phyloP scores from a whole-genome alignment of 2,888 invertebrate genomes.

The Artemia sp. region DNA sequence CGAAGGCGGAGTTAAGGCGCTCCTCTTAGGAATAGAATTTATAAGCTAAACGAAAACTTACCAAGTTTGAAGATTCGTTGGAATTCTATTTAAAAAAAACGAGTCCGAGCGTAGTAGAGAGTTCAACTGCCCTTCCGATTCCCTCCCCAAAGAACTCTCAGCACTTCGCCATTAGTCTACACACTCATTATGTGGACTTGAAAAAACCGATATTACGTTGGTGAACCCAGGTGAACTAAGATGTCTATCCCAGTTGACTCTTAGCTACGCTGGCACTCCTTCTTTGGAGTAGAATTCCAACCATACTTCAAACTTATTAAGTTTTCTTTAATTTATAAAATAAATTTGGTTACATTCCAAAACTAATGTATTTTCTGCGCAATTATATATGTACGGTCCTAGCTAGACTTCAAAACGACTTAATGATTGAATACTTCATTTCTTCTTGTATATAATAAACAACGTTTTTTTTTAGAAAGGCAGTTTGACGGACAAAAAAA shows the following conservation, averaged over 20 bases:
- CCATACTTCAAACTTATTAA: background rate
- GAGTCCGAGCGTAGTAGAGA: background rate
- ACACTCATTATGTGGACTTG: background rate
- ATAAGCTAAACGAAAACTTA: background rate
- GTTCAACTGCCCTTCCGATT: background rate
- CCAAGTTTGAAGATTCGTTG: slow-evolving; percentile 3
- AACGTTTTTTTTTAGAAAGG: no score
- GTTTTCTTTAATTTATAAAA: background rate
- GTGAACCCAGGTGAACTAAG: slow-evolving; percentile 5
- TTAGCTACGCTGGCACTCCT: slow-evolving; percentile 2
- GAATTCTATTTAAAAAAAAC: background rate
- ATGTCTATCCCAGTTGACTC: background rate
- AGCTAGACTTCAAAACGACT: no score
- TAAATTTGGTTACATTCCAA: background rate
- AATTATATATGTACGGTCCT: no score
- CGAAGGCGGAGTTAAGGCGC: background rate
- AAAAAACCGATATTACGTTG: background rate
- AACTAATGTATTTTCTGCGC: background rate
- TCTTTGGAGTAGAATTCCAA: slow-evolving; percentile 1
- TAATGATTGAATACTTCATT: no score
- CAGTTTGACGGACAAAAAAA: no score
- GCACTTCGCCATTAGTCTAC: background rate
- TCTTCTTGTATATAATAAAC: no score
- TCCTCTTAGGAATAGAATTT: slow-evolving; percentile 4
- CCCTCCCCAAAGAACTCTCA: background rate